Conservation (phyloP, 1,140 invertebrate species). For the Aporrectodea caliginosa region DNA sequence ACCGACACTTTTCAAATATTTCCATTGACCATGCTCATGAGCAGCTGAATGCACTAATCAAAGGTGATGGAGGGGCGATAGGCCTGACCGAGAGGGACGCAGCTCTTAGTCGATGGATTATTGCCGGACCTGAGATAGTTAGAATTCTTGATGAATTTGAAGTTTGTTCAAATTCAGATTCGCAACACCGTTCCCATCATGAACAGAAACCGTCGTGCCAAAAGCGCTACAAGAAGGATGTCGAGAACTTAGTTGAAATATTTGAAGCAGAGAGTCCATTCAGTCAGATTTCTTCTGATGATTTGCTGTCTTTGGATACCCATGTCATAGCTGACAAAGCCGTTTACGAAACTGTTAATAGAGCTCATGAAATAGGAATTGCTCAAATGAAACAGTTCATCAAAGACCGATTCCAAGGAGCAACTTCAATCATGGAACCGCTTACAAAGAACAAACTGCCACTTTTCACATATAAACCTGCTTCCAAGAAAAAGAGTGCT, state of each 20-base stretch:
- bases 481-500: neutral
- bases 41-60: slow-evolving; percentile 38
- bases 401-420: neutral
- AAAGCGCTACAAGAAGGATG: neutral
- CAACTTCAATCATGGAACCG: neutral
- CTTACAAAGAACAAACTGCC: neutral
- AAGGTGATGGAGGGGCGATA: slow-evolving; percentile 39
- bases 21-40: slow-evolving; percentile 43
- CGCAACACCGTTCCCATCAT: neutral
- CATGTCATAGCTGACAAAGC: neutral
- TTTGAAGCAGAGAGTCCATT: neutral
- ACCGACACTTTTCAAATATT: slow-evolving; percentile 36
- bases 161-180: neutral
- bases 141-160: slow-evolving; percentile 38
- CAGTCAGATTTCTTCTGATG: neutral
- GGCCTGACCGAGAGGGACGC: slow-evolving; percentile 30
- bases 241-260: neutral
- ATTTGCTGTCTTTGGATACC: neutral
- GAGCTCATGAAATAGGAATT: neutral
- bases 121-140: slow-evolving; percentile 36
- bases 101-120: slow-evolving; percentile 31
- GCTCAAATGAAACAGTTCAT: neutral
- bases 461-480: neutral
- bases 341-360: neutral
- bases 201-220: neutral